phyloP scores from a whole-genome alignment of 2,888 invertebrate species.

The Morpho achilles region DNA sequence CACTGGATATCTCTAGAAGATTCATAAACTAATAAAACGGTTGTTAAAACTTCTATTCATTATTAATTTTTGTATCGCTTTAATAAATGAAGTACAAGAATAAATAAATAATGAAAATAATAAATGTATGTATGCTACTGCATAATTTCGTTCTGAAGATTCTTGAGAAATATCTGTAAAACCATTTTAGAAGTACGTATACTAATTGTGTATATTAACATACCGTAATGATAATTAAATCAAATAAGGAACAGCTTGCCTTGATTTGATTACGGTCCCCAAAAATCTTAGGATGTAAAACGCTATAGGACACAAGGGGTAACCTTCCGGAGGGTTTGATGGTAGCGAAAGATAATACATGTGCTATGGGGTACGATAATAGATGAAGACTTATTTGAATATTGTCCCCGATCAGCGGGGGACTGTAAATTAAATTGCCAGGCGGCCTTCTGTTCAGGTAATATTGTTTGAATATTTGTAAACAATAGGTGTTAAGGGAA shows the following conservation, averaged over 20 bases:
- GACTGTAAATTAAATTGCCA: conserved; percentile 69
- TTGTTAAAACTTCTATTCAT: too few relatives aligned
- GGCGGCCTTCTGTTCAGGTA: conserved; percentile 59
- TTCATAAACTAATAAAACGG: too few relatives aligned
- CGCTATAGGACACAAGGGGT: conserved; percentile 32
- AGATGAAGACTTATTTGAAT: conserved; percentile 78
- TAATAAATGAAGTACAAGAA: too few relatives aligned
- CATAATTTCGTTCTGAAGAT: too few relatives aligned
- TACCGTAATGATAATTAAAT: conserved; percentile 26
- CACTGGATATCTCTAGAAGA: too few relatives aligned
- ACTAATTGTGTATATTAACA: not conserved
- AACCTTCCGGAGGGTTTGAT: conserved; percentile 53
- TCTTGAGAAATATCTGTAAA: too few relatives aligned
- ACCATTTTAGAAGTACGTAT: too few relatives aligned
- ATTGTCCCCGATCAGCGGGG: conserved; percentile 67
- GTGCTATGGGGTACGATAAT: conserved; percentile 70
- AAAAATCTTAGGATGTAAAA: conserved; percentile 33
- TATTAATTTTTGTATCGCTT: too few relatives aligned
- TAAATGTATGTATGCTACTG: too few relatives aligned
- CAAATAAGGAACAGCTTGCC: conserved; percentile 6
- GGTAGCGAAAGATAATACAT: conserved; percentile 68
- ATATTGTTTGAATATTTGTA: conserved; percentile 25
- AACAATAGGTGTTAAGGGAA: conserved; percentile 21
- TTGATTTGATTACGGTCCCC: conserved; percentile 32
- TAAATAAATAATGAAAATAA: too few relatives aligned